Conservation (phyloP, 2,797 vertebrate genomes). For the Eulemur mongoz region DNA sequence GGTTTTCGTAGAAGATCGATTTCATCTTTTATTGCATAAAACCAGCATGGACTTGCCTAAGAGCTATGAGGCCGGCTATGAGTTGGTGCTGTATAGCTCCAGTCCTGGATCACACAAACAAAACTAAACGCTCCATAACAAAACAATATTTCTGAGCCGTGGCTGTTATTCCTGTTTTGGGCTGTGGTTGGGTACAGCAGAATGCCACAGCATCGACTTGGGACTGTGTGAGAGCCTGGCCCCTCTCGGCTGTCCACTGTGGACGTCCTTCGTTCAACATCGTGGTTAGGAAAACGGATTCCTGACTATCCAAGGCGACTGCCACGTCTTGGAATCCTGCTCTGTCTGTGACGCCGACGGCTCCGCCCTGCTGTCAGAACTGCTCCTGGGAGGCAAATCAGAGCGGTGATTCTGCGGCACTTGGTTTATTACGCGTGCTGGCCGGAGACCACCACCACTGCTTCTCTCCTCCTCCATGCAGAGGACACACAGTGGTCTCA, state of each 20-base stretch:
- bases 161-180: background rate
- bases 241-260: too few relatives aligned
- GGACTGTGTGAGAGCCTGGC: fast-evolving
- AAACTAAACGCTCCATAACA: fast-evolving
- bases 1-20: background rate
- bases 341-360: background rate
- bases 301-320: fast-evolving
- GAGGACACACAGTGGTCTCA: fast-evolving
- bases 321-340: fast-evolving
- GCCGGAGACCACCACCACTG: background rate
- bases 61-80: background rate
- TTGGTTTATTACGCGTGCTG: fast-evolving
- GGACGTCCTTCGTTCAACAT: background rate
- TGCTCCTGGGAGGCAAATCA: fast-evolving
- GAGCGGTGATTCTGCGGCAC: background rate
- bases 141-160: background rate
- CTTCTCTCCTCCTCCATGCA: fast-evolving
- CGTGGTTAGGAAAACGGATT: background rate
- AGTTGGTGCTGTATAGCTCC: fast-evolving
- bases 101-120: fast-evolving
- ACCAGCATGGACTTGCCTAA: background rate
- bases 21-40: background rate
- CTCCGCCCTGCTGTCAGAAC: background rate
- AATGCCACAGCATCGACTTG: fast-evolving
- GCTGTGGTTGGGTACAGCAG: fast-evolving